Conservation (phyloP, 2,113 vertebrate species). For the Ivindomyrus marchei region DNA sequence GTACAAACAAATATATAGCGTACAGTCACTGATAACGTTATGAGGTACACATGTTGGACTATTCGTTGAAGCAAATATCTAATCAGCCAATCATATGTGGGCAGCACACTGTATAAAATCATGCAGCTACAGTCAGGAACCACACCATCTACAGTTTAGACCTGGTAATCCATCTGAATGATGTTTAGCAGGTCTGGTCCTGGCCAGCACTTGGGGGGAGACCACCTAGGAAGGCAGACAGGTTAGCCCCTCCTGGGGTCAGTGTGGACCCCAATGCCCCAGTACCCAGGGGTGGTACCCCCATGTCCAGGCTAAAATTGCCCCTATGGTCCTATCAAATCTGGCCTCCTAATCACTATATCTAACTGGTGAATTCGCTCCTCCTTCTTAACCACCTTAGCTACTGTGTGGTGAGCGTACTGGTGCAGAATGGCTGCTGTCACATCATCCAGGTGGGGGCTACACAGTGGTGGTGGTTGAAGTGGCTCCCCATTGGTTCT, state of each 20-base stretch:
- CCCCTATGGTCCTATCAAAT: no score
- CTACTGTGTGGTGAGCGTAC: no score
- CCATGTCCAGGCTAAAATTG: not conserved
- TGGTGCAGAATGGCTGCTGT: no score
- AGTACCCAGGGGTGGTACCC: not conserved
- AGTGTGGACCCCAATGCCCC: not conserved
- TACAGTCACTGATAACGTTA: not conserved
- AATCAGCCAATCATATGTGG: not conserved
- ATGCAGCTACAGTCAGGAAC: not conserved
- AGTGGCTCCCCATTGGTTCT: not conserved
- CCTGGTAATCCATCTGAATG: not conserved
- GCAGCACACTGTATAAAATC: not conserved
- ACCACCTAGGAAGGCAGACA: not conserved
- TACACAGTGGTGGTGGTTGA: not conserved
- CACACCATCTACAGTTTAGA: not conserved
- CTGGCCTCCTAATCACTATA: no score
- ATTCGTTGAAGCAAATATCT: not conserved
- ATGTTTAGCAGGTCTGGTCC: not conserved
- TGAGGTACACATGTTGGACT: not conserved
- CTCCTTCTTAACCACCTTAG: no score
- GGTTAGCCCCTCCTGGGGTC: not conserved
- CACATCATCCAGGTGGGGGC: no score
- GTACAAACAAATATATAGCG: not conserved
- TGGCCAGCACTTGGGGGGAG: not conserved
- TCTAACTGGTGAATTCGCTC: no score